Conservation (phyloP, 2,888 invertebrate genomes). For the Aporophyla nigra region DNA sequence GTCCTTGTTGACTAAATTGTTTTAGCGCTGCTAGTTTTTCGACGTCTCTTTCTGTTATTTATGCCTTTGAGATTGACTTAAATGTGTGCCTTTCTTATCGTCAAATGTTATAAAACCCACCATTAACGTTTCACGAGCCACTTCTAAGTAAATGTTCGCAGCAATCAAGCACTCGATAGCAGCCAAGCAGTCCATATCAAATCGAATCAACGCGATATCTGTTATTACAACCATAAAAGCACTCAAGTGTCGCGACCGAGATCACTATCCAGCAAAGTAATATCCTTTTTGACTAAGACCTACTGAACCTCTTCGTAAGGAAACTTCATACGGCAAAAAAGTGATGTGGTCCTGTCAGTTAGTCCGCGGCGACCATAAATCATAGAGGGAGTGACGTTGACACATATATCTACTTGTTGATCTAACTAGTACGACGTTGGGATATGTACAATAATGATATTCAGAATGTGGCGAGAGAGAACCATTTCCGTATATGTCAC, state of each 20-base stretch:
- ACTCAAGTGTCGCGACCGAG: slow-evolving; percentile 71
- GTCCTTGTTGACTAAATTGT: slow-evolving; percentile 36
- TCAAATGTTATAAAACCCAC: slow-evolving; percentile 41
- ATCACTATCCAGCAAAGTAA: slow-evolving; percentile 84
- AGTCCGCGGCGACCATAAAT: slow-evolving; percentile 76
- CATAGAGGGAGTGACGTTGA: slow-evolving; percentile 72
- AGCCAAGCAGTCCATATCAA: slow-evolving; percentile 40
- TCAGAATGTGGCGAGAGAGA: slow-evolving; percentile 27
- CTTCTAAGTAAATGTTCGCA: slow-evolving; percentile 42
- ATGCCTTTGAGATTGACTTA: not conserved
- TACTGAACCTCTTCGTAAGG: slow-evolving; percentile 70
- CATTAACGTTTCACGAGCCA: slow-evolving; percentile 50
- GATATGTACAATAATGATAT: slow-evolving; percentile 58
- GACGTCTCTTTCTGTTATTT: slow-evolving; percentile 9
- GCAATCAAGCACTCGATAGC: slow-evolving; percentile 38
- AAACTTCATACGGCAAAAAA: slow-evolving; percentile 75
- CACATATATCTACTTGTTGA: slow-evolving; percentile 76
- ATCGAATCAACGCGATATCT: slow-evolving; percentile 56
- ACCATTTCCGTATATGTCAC: slow-evolving; percentile 50
- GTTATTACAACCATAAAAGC: slow-evolving; percentile 66
- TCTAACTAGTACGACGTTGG: slow-evolving; percentile 60
- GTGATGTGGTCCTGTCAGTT: slow-evolving; percentile 70
- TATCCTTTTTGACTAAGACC: slow-evolving; percentile 81
- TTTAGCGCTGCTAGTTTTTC: slow-evolving; percentile 27
- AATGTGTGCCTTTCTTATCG: slow-evolving; percentile 42